Base-by-base conservation (phyloP, 2,888 invertebrate genomes). In the Clunio marinus region DNA sequence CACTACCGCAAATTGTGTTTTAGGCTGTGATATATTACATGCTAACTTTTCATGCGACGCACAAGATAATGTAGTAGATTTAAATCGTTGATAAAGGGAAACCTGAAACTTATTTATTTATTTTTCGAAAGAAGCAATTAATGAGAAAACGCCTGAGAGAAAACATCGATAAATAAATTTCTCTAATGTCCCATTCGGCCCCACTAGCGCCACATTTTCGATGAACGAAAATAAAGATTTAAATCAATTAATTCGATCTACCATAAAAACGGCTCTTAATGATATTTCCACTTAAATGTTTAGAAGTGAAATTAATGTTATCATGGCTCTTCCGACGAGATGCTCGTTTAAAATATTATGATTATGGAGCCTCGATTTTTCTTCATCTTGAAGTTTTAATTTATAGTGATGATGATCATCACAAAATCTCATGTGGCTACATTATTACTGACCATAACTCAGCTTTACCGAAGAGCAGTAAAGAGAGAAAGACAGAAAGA, bases 221-320 rank as follows among this genome's bases (percentile, higher is more conserved):
- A 7, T 32, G 4, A 13, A 13, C 8, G 17, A 13, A 37, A 10
- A 35, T 35, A 59, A 59, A 59, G 35, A 59, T 59, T 59, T 59
- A 59, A 59, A 59, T 59, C 59, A 59, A 59, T 59, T 59, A 59
- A 59, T 59, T 59, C 35, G 20, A 59, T 59, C 15, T 59, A 5
- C 28, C 59, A 59, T 59, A 59, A 59, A 58, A 57, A 32, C 20
- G 17, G n/a, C 17, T 35, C 59, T 15, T 35, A 59, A 59, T 58
- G 58, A 17, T 28, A 37, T 37, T 17, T 32, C 28, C 2, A 32
- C 58, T 45, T 7, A 45, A 45, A 45, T 8, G 55, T 8, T 55
- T 20, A 8, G 24, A 4, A 20, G 15, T 4, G 7, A 55, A 55
- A 55, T 55, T 55, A 55, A 55, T 13, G 55, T 24, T 17, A 55